Percentiles rank a stretch among this genome's conserved stretches.
phyloP scores from a whole-genome alignment of 2,113 vertebrate species.

The Phalacrocorax pelagicus region DNA sequence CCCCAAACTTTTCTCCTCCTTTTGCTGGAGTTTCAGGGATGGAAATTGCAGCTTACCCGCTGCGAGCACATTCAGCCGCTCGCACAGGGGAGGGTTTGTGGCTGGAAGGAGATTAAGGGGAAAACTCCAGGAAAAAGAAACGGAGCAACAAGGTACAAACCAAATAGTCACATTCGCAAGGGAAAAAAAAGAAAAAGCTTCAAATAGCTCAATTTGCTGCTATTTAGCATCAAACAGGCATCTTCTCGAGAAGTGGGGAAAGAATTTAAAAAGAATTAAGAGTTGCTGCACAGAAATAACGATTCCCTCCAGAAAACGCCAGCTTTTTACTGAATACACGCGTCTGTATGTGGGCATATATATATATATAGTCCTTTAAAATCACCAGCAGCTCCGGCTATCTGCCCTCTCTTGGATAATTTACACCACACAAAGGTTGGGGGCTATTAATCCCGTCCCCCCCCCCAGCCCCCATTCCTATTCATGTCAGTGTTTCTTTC shows the following conservation, averaged over 20 bases:
- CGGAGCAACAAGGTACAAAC: constrained; percentile 5
- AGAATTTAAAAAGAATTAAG: not conserved
- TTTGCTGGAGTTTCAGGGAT: constrained; percentile 26
- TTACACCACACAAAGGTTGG: not conserved
- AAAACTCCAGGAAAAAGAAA: not conserved
- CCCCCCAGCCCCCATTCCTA: not conserved
- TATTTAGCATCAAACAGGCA: constrained; percentile 12
- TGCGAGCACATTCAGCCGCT: constrained; percentile 10
- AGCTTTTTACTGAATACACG: not conserved
- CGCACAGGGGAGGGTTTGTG: constrained; percentile 13
- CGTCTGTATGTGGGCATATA: not conserved
- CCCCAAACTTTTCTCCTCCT: not conserved
- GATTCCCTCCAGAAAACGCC: not conserved
- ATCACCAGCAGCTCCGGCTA: not conserved
- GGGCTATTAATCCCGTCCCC: not conserved
- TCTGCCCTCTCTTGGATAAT: not conserved
- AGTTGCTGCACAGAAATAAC: not conserved
- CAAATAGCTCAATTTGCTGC: constrained; percentile 33
- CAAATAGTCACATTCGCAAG: not conserved
- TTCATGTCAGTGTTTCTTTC: not conserved
- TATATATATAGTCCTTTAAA: not conserved
- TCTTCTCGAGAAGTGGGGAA: not conserved
- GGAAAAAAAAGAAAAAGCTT: not conserved
- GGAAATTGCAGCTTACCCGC: constrained; percentile 35
- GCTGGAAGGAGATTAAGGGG: constrained; percentile 54